Evolutionary conservation across 2,888 invertebrate genomes (phyloP), one percentile per base, ranked within the genome.

Genomic region (Temnothorax ravouxi): DNA sequence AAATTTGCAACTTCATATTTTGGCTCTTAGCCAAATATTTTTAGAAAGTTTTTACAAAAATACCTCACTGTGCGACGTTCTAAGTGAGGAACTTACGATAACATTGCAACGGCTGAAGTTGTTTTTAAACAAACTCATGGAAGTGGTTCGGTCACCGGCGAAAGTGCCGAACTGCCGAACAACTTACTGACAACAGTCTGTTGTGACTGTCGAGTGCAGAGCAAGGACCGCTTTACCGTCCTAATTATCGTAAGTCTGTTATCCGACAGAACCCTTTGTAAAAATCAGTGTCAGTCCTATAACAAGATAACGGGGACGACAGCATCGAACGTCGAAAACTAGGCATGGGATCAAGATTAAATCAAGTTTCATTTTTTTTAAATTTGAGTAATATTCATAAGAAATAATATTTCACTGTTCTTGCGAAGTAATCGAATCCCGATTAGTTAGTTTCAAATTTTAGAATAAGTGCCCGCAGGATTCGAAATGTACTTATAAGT

Each of bases 231-330:
- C 83, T 89, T 88, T 88, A 81, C 66, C 80, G 64, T 38, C 25
- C 88, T 92, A 92, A 92, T 91, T 91, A 92, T 88, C 80, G 25
- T 71, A 50, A 67, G 21, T 47, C 44, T 15, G 56, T 18, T 34
- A 56, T 3, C 34, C 34, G 21, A 18, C 21, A 21, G 13, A 18
- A 56, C 50, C n/a, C 34, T 21, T 47, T 69, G 44, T 21, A 69
- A 69, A 69, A 79, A 44, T 77, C 54, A 44, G 41, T 34, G 29
- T 41, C 38, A 13, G 15, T 25, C 3, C 11, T 21, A 13, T 5
- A 29, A 47, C 21, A 41, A 56, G 21, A 52, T 76, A 34, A 38
- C 34, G 11, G 0, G 8, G 8, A 15, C n/a, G 13, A 54, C 44
- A 47, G 34, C 56, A 25, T 25, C 8, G 8, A 1, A 52, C 15